Conservation (phyloP, 1,140 invertebrate species). For the Ceratina calcarata region DNA sequence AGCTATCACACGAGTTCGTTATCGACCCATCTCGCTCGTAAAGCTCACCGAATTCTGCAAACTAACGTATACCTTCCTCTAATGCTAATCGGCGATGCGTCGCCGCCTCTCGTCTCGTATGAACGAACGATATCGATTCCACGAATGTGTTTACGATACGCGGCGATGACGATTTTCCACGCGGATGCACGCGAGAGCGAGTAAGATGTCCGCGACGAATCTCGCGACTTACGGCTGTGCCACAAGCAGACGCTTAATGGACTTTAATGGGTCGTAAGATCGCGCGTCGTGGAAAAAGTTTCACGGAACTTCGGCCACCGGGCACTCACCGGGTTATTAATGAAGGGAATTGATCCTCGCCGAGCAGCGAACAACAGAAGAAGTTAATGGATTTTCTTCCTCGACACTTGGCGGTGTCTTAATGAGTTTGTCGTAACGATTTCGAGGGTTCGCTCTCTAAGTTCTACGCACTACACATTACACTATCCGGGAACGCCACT, state of each 20-base stretch:
- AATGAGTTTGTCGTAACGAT: slow-evolving; percentile 25
- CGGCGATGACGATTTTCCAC: neutral
- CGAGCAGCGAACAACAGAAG: neutral
- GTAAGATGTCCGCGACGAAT: neutral
- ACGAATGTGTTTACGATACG: slow-evolving; percentile 28
- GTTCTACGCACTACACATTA: slow-evolving; percentile 46
- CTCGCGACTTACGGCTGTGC: neutral
- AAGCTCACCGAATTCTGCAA: slow-evolving; percentile 32
- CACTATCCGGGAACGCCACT: slow-evolving; percentile 13
- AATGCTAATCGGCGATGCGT: neutral
- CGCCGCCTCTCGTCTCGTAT: neutral
- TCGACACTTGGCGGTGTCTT: neutral
- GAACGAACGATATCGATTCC: slow-evolving; percentile 6
- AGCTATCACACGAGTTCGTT: slow-evolving; percentile 2
- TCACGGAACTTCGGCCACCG: neutral
- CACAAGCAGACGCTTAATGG: slow-evolving; percentile 2
- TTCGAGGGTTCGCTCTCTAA: slow-evolving; percentile 24
- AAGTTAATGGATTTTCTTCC: slow-evolving; percentile 18
- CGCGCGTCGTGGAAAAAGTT: slow-evolving; percentile 2
- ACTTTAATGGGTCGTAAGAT: slow-evolving; percentile 19
- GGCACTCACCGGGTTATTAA: slow-evolving; percentile 3
- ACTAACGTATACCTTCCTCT: slow-evolving; percentile 11
- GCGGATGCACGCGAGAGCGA: neutral
- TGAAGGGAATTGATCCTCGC: slow-evolving; percentile 6
- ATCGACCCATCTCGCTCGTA: slow-evolving; percentile 34